These are phyloP conservation scores for Eristalis intricaria DNA, from an alignment of 2,888 invertebrate genomes.

Conservation along the genomic window DNA sequence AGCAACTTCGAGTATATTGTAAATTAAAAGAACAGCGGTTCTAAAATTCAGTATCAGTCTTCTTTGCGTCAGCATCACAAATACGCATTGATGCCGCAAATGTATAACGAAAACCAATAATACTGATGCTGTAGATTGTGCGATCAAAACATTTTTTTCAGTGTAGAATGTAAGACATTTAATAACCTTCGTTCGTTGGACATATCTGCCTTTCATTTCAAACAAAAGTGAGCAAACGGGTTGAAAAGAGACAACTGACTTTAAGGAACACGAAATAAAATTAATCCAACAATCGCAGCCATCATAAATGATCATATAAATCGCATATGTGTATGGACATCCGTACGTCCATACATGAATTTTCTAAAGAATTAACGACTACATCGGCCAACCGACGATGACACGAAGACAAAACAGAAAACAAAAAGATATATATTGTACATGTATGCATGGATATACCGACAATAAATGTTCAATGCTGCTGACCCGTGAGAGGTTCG, in stretches of 20 bases:
- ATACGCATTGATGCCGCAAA: no score
- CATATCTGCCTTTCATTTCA: slow-evolving; percentile 39
- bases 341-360: slow-evolving; percentile 16
- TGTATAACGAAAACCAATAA: no score
- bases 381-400: slow-evolving; percentile 55
- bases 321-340: background rate
- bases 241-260: slow-evolving; percentile 52
- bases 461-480: slow-evolving; percentile 43
- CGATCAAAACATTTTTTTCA: slow-evolving; percentile 42
- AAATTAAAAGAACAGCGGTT: no score
- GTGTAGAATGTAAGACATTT: slow-evolving; percentile 64
- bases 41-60: no score
- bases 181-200: slow-evolving; percentile 55
- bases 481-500: slow-evolving; percentile 58
- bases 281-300: slow-evolving; percentile 26
- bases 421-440: slow-evolving; percentile 6
- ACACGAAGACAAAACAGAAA: slow-evolving; percentile 40
- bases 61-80: no score
- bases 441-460: slow-evolving; percentile 3
- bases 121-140: no score
- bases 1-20: no score
- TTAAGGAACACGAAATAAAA: slow-evolving; percentile 15
- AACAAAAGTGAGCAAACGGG: slow-evolving; percentile 63
- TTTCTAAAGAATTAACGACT: slow-evolving; percentile 64
- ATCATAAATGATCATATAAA: slow-evolving; percentile 44